Evolutionary conservation across 2,888 invertebrate species (phyloP).

Genomic region (Patella caerulea): DNA sequence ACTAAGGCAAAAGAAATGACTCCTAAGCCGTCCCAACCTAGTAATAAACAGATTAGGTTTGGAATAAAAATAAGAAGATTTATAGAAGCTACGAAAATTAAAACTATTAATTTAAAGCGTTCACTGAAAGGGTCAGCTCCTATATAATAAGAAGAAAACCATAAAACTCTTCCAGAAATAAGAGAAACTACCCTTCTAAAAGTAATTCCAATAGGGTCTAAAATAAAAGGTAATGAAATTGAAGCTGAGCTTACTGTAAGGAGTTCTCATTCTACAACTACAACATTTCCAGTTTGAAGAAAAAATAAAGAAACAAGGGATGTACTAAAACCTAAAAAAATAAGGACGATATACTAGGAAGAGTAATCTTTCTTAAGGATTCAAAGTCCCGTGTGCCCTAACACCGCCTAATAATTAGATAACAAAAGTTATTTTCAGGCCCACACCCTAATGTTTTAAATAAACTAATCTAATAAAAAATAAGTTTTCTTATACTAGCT

Average conservation of each 20-base stretch:
- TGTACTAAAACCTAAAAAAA: not conserved
- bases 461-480: slow-evolving; percentile 15
- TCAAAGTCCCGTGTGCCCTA: not conserved
- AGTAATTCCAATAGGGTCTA: slow-evolving; percentile 22
- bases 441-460: slow-evolving; percentile 19
- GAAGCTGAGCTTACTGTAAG: not conserved
- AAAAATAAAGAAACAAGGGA: slow-evolving; percentile 3
- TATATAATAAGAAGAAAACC: slow-evolving; percentile 80
- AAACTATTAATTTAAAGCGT: slow-evolving; percentile 79
- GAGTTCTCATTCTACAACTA: slow-evolving; percentile 9
- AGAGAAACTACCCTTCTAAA: slow-evolving; percentile 71
- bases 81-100: slow-evolving; percentile 80
- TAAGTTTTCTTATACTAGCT: too few relatives aligned
- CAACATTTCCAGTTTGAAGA: not conserved
- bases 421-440: not conserved
- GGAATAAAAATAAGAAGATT: slow-evolving; percentile 80
- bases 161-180: slow-evolving; percentile 78
- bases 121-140: slow-evolving; percentile 75
- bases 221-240: slow-evolving; percentile 13
- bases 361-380: not conserved
- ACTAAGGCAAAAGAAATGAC: slow-evolving; percentile 82
- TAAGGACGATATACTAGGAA: slow-evolving; percentile 3
- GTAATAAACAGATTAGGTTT: slow-evolving; percentile 80
- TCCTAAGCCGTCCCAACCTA: slow-evolving; percentile 83
- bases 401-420: too few relatives aligned